Evolutionary conservation across 1,140 invertebrate genomes (phyloP).

Genomic region (Cyclargus thomasi): DNA sequence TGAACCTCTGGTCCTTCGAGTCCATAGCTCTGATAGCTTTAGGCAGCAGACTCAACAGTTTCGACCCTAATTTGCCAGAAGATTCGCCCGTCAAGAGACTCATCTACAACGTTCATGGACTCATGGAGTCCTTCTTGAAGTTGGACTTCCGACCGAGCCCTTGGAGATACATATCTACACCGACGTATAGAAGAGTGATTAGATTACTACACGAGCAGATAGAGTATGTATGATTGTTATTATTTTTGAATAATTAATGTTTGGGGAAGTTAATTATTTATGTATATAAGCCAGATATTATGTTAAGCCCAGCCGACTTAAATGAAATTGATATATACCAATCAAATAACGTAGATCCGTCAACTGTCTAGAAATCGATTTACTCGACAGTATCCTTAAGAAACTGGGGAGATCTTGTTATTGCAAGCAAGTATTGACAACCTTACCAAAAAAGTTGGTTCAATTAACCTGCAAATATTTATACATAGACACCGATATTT

Average conservation of each 20-base stretch:
- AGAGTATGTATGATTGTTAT: conserved; percentile 13
- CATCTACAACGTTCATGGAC: conserved; percentile 76
- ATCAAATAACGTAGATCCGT: no score
- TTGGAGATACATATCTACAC: conserved; percentile 80
- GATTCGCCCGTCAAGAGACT: conserved; percentile 76
- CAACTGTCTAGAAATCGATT: no score
- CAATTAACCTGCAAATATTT: no score
- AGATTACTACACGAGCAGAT: conserved; percentile 41
- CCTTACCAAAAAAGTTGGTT: no score
- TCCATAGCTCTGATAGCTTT: conserved; percentile 81
- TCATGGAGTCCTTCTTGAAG: conserved; percentile 76
- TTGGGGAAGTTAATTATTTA: no score
- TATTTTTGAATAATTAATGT: neutral
- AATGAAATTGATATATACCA: no score
- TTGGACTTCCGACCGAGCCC: conserved; percentile 78
- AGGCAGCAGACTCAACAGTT: conserved; percentile 81
- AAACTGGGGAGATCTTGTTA: no score
- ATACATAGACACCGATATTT: no score
- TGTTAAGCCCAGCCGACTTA: no score
- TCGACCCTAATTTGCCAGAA: conserved; percentile 64
- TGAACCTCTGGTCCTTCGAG: conserved; percentile 82
- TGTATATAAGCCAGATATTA: no score
- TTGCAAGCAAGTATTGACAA: no score
- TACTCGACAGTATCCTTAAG: no score
- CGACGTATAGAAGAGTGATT: conserved; percentile 74